A percentile compares a stretch with the other conserved stretches of the same genome.
Conservation (phyloP, 2,113 vertebrate species). For the Aramus guarauna region DNA sequence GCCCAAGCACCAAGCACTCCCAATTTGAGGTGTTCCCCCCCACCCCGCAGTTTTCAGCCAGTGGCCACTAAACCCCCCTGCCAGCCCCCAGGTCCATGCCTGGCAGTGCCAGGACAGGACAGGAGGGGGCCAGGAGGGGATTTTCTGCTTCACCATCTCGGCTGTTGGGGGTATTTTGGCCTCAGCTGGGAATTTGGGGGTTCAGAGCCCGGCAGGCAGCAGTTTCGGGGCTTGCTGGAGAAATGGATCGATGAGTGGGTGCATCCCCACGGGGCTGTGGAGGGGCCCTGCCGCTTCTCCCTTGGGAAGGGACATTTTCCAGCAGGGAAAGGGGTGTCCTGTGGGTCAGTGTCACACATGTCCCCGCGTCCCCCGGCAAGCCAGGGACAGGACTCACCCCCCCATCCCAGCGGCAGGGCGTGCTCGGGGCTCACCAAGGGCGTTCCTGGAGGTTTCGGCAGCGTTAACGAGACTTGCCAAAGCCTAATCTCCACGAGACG, state of each 20-base stretch:
- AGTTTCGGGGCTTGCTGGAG: background rate
- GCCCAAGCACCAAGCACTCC: background rate
- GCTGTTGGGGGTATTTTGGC: background rate
- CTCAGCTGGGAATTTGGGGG: background rate
- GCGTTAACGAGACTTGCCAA: background rate
- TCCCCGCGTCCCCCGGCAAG: background rate
- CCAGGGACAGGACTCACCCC: accelerated
- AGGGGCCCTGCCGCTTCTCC: background rate
- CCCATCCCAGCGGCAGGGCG: background rate
- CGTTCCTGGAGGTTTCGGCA: background rate
- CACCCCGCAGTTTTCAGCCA: background rate
- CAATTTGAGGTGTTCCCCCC: background rate
- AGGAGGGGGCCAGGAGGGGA: background rate
- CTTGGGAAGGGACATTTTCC: background rate
- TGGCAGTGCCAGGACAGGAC: background rate
- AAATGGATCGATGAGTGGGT: accelerated
- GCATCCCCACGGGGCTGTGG: accelerated
- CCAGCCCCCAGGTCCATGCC: background rate
- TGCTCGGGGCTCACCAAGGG: background rate
- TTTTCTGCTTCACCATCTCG: background rate
- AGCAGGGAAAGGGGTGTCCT: background rate
- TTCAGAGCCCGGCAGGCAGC: background rate
- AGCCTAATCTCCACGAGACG: background rate
- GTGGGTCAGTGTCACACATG: background rate
- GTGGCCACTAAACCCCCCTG: background rate